Evolutionary conservation across 2,888 invertebrate species (phyloP), one percentile per base, ranked within the genome.

Genomic region (Watsonalla cultraria): DNA sequence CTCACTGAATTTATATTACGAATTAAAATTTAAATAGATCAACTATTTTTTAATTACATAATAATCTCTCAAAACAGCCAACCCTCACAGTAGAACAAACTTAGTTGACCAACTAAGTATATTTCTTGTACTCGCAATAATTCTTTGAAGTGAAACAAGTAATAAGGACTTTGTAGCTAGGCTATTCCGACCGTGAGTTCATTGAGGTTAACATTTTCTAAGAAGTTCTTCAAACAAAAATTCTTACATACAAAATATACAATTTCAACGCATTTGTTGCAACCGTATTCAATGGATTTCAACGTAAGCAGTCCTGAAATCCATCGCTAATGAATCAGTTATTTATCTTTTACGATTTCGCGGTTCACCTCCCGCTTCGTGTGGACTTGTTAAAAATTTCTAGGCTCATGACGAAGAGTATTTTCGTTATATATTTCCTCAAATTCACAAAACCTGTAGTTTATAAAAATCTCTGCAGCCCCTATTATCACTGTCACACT

Each of bases 401-500:
- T 39, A 8, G 39, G 39, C 7, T 39, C 39, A 39, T 39, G 39
- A 39, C 39, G 7, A 9, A 35, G 7, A 7, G 7, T 35, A 7
- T 35, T 6, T 35, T 7, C 35, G 6, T 35, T 39, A 47, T 49
- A 55, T 57, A 54, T 52, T 35, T 45, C 15, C 52, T 51, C 47
- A 47, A 53, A 47, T 53, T 57, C 51, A 52, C 51, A 54, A 5
- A 15, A 35, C 60, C 59, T 60, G 45, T 56, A 50, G 47, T 54
- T 47, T 57, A 65, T 60, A 64, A 56, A 62, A 51, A 62, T 58
- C 55, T 60, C 57, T 51, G 45, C 47, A 42, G 33, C 37, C 55
- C 52, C 53, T 59, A 70, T 74, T 74, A 75, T 66, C 69, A 62
- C 53, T 49, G 37, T 33, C 50, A 58, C 61, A 66, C 66, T 75